phyloP scores from a whole-genome alignment of 2,888 invertebrate species.

The Rhyacophila evoluta region DNA sequence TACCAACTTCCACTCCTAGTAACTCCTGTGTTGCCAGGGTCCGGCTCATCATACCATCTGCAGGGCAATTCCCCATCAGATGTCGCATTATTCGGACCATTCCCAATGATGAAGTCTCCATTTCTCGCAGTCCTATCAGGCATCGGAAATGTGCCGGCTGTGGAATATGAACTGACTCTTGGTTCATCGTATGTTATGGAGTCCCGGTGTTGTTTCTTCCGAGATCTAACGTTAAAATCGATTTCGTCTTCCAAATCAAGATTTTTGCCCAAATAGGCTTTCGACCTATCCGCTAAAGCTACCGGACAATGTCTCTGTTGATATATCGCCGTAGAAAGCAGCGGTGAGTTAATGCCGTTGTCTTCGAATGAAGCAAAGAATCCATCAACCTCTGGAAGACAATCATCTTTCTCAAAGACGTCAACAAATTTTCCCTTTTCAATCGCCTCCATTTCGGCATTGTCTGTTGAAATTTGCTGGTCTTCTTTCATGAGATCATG shows the following conservation, averaged over 20 bases:
- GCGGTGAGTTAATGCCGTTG: conserved; percentile 60
- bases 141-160: conserved; percentile 68
- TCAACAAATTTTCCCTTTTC: conserved; percentile 64
- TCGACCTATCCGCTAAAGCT: conserved; percentile 57
- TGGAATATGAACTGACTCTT: conserved; percentile 64
- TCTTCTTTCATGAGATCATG: not conserved
- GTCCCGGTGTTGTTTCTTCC: not conserved
- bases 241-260: conserved; percentile 51
- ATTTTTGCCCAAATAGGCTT: conserved; percentile 51
- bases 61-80: conserved; percentile 10
- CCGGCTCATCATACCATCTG: conserved; percentile 37
- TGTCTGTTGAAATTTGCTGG: conserved; percentile 44
- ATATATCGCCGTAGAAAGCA: conserved; percentile 58
- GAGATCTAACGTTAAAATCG: not conserved
- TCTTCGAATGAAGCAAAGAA: conserved; percentile 53
- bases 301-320: conserved; percentile 57
- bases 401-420: conserved; percentile 63
- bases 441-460: conserved; percentile 66
- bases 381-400: conserved; percentile 62
- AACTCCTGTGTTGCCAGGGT: conserved; percentile 58
- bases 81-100: not conserved
- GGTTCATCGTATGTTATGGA: conserved; percentile 49
- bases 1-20: conserved; percentile 73
- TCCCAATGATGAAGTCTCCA: conserved; percentile 32
- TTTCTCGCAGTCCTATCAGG: conserved; percentile 62